Evolutionary conservation across 2,888 invertebrate genomes (phyloP), one percentile per base, ranked within the genome.

Genomic region (Thumatha senex): DNA sequence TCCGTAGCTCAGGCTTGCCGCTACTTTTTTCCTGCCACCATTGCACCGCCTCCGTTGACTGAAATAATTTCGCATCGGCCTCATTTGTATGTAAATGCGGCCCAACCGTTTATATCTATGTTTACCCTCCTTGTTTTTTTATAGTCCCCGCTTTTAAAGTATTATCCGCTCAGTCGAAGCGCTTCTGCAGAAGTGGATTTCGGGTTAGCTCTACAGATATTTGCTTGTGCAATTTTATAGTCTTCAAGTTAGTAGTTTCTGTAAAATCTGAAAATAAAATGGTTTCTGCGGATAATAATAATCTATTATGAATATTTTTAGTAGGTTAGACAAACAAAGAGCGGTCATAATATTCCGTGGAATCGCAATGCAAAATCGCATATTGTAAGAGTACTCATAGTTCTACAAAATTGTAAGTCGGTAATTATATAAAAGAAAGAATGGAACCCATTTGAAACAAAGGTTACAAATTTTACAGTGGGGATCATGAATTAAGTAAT

Each of bases 51-150:
- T 68, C 68, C 66, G 69, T 54, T 63, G 70, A 69, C 74, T 75
- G 77, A 77, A 79, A 80, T 79, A 80, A 84, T 82, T 82, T 76
- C 76, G 68, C 74, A 67, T 72, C 70, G 67, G 67, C 73, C 85
- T 87, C 84, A 86, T 87, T 85, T 86, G 85, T 84, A 88, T 88
- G 87, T 76, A 84, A 87, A 88, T 88, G 80, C 71, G 71, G 67
- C 67, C 74, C 69, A 60, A 68, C 77, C 77, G 80, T 78, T 83
- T 86, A 84, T 85, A 84, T 85, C 84, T 84, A 72, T 83, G 81
- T 84, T 84, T 83, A 80, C 78, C 71, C 80, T 80, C 74, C 73
- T 69, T 72, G 76, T 76, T 79, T 82, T 83, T 76, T 74, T 76
- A 72, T 73, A 75, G 72, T 76, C 73, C 72, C 65, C 70, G 74